These are phyloP conservation scores for Hormaphis cornu DNA, from an alignment of 1,140 invertebrate genomes.

Conservation along the genomic window DNA sequence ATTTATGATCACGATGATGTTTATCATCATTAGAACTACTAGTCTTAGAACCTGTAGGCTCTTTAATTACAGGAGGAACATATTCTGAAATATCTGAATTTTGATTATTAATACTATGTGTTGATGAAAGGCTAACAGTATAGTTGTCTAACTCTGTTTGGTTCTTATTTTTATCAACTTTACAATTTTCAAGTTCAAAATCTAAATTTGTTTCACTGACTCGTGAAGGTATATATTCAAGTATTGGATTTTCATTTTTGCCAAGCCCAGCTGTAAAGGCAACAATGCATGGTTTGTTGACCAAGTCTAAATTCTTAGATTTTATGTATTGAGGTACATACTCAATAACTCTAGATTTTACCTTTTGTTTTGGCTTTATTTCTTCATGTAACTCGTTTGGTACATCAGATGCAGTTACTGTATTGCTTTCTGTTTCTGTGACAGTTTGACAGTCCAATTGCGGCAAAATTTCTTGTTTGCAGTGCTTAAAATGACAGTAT, in stretches of 20 bases:
- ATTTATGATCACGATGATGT: neutral
- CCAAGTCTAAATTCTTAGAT: neutral
- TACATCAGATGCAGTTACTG: neutral
- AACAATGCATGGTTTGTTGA: neutral
- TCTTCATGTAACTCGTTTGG: neutral
- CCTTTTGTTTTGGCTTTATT: constrained; percentile 6
- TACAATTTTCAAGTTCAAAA: neutral
- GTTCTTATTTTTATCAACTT: neutral
- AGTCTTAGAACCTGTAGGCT: neutral
- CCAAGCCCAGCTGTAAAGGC: neutral
- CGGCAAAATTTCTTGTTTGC: constrained; percentile 15
- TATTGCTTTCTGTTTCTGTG: neutral
- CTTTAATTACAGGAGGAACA: neutral
- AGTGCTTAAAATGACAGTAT: constrained; percentile 32
- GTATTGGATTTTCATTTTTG: neutral
- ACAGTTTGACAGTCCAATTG: neutral
- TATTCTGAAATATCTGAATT: neutral
- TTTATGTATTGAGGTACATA: constrained; percentile 19
- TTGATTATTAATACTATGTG: neutral
- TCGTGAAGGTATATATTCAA: constrained; percentile 7
- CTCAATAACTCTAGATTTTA: constrained; percentile 20
- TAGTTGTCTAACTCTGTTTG: neutral
- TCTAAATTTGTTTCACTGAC: constrained; percentile 4
- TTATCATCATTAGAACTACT: neutral
- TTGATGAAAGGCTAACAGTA: neutral